phyloP scores from a whole-genome alignment of 2,113 vertebrate genomes.

The Leucopternis melanops region DNA sequence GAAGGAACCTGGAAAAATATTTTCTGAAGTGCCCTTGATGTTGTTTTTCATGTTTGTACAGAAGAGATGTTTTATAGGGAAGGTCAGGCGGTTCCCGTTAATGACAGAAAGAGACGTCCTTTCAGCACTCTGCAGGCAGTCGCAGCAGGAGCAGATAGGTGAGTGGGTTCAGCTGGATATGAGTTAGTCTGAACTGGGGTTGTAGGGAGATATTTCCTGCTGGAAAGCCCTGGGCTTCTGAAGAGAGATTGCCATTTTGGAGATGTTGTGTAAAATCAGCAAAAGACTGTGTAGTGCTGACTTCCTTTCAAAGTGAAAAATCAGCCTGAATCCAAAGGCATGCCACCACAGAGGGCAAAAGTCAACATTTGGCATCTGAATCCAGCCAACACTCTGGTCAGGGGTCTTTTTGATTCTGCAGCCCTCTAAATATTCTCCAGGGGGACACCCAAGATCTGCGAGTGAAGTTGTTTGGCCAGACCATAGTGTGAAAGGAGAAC shows the following conservation, averaged over 20 bases:
- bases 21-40: background rate
- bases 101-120: accelerated
- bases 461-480: background rate
- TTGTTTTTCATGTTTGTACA: background rate
- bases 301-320: background rate
- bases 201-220: background rate
- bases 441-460: background rate
- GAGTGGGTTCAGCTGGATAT: background rate
- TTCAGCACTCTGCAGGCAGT: accelerated
- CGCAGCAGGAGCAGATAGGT: background rate
- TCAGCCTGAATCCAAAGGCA: background rate
- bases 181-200: background rate
- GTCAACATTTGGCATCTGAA: background rate
- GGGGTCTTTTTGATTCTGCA: background rate
- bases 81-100: accelerated
- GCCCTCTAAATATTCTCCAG: background rate
- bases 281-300: background rate
- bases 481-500: background rate
- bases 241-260: background rate
- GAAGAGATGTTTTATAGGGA: background rate
- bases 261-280: background rate
- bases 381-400: background rate
- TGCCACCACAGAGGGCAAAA: background rate
- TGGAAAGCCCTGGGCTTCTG: background rate
- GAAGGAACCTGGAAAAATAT: background rate